Conservation (phyloP, 2,888 invertebrate genomes). For the Priocnemis perturbator region DNA sequence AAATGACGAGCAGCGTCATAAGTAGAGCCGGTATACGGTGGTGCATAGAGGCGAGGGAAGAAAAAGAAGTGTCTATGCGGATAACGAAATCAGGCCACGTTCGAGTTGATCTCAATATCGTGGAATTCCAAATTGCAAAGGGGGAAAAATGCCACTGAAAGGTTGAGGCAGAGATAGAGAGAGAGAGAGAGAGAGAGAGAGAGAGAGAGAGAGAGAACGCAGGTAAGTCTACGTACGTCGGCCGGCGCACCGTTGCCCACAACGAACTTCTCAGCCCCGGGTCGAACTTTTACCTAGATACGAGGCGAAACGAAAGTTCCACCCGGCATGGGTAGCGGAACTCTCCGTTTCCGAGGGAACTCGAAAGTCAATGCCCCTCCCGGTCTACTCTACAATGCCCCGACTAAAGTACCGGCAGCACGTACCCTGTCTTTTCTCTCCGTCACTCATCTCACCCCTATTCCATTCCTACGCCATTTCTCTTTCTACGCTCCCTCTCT, state of each 20-base stretch:
- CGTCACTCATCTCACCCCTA: neutral
- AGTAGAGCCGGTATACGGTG: too few species aligned
- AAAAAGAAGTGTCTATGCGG: too few species aligned
- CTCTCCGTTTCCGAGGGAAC: slow-evolving; percentile 13
- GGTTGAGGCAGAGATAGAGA: neutral
- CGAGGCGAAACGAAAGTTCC: slow-evolving; percentile 31
- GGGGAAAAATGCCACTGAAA: neutral
- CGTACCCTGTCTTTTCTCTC: slow-evolving; percentile 14
- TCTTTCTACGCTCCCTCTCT: slow-evolving; percentile 17
- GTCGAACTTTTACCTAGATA: slow-evolving; percentile 30
- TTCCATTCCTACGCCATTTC: neutral
- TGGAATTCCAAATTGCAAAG: too few species aligned
- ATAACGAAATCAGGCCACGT: slow-evolving; percentile 1
- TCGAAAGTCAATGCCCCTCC: slow-evolving; percentile 9
- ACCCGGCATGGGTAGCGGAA: slow-evolving; percentile 5
- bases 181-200: neutral
- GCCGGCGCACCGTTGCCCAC: neutral
- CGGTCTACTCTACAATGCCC: slow-evolving; percentile 19
- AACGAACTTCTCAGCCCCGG: neutral
- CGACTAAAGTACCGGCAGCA: slow-evolving; percentile 4
- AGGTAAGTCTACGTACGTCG: neutral
- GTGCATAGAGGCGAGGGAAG: too few species aligned
- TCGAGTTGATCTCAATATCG: slow-evolving; percentile 11
- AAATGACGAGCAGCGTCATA: too few species aligned
- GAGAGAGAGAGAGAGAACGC: neutral